Conservation (phyloP, 2,113 vertebrate species). For the Terrapene triunguis region DNA sequence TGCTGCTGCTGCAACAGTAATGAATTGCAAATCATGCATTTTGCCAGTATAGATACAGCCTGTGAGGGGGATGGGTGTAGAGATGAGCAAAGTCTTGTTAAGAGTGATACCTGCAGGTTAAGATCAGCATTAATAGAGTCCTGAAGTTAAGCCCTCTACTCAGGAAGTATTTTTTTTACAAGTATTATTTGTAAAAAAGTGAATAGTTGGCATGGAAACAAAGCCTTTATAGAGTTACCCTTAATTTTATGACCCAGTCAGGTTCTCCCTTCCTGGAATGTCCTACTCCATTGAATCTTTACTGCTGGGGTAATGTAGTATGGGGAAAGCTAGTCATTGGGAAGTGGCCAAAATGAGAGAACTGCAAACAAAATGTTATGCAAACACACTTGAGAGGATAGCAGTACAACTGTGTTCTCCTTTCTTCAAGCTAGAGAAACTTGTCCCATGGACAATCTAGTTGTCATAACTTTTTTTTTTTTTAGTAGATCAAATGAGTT, state of each 20-base stretch:
- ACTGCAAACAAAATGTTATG: background rate
- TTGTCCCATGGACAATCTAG: background rate
- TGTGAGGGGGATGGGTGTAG: background rate
- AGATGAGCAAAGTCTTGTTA: background rate
- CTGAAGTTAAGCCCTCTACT: background rate
- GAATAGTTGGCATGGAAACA: background rate
- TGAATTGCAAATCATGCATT: background rate
- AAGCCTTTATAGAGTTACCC: rapidly evolving
- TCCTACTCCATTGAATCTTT: background rate
- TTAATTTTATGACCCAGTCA: background rate
- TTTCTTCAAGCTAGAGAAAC: background rate
- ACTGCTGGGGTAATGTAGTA: background rate
- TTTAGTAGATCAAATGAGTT: background rate
- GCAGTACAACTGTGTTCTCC: background rate
- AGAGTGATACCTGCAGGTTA: background rate
- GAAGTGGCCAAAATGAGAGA: background rate
- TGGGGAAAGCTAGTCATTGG: background rate
- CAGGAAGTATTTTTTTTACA: background rate
- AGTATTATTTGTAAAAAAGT: background rate
- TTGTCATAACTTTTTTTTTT: background rate
- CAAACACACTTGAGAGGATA: background rate
- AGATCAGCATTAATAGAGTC: background rate
- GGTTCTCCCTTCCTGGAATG: background rate
- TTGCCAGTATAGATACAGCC: background rate
- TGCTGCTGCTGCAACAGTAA: background rate